A percentile compares a stretch with the other conserved stretches of the same genome.
These are phyloP conservation scores for Chrysina gloriosa DNA, from an alignment of 2,888 invertebrate species.

Conservation along the genomic window DNA sequence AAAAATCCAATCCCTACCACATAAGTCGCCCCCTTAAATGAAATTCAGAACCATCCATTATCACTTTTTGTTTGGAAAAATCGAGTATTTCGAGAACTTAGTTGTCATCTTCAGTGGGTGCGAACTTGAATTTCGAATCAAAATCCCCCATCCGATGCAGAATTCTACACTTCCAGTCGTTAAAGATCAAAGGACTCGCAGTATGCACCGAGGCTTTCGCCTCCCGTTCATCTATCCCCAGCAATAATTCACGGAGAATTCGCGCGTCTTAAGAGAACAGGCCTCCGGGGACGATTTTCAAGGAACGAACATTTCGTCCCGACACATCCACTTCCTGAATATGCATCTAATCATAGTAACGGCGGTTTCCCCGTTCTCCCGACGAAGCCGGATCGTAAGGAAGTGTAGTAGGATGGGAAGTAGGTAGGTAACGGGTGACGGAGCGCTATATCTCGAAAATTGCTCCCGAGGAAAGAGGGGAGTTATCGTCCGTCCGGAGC, in stretches of 20 bases:
- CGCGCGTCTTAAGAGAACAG: not conserved
- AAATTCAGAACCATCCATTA: too few species aligned
- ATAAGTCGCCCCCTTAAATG: too few species aligned
- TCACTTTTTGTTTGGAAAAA: too few species aligned
- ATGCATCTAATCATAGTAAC: constrained; percentile 7
- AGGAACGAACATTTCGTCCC: not conserved
- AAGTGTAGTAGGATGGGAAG: not conserved
- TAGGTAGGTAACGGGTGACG: too few species aligned
- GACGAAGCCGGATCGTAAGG: not conserved
- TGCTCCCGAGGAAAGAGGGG: not conserved
- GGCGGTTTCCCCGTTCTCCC: not conserved
- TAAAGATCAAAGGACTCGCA: too few species aligned
- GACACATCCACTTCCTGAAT: not conserved
- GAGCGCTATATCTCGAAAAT: not conserved
- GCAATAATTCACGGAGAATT: constrained; percentile 1
- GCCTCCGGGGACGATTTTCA: not conserved
- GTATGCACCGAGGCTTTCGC: too few species aligned
- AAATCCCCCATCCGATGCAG: too few species aligned
- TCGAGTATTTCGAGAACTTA: too few species aligned
- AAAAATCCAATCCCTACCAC: too few species aligned
- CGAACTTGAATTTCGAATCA: too few species aligned
- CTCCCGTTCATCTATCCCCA: not conserved
- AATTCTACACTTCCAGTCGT: too few species aligned
- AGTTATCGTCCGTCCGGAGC: not conserved
- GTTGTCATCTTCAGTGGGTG: too few species aligned